These are phyloP conservation scores for Scartelaos histophorus DNA, from an alignment of 2,113 vertebrate genomes.

Conservation along the genomic window DNA sequence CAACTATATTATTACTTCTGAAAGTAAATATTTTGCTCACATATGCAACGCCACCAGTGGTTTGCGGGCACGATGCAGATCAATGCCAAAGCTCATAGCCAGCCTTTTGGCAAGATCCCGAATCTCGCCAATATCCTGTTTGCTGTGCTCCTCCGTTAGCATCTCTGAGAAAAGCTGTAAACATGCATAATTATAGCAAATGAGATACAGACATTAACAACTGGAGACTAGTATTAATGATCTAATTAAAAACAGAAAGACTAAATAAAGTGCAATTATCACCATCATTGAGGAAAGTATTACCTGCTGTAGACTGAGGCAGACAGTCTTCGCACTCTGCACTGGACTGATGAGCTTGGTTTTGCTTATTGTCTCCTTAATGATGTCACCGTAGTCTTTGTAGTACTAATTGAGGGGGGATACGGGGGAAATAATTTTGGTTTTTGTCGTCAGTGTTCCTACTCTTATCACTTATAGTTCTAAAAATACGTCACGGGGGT, in stretches of 20 bases:
- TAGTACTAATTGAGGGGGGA: constrained; percentile 75
- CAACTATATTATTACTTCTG: neutral
- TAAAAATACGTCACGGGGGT: too few species aligned
- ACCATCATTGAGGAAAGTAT: neutral
- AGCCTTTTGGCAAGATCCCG: constrained; percentile 84
- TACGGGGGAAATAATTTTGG: neutral
- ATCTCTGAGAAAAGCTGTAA: constrained; percentile 66
- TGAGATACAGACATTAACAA: neutral
- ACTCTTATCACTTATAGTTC: too few species aligned
- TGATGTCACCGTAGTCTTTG: constrained; percentile 88
- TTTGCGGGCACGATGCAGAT: constrained; percentile 78
- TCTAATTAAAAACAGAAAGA: neutral
- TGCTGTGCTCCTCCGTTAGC: constrained; percentile 50
- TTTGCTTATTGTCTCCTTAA: constrained; percentile 85
- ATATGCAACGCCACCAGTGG: constrained; percentile 81
- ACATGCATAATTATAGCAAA: neutral
- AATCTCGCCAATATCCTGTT: constrained; percentile 77
- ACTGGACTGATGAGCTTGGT: constrained; percentile 78
- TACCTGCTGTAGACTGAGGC: constrained; percentile 89
- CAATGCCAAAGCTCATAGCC: constrained; percentile 84
- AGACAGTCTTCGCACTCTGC: constrained; percentile 81
- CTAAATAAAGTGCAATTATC: neutral
- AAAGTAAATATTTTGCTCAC: constrained; percentile 33
- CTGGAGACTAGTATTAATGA: neutral
- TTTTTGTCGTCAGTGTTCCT: neutral